phyloP scores from a whole-genome alignment of 2,113 vertebrate species.

The Cephalopholis sonnerati region DNA sequence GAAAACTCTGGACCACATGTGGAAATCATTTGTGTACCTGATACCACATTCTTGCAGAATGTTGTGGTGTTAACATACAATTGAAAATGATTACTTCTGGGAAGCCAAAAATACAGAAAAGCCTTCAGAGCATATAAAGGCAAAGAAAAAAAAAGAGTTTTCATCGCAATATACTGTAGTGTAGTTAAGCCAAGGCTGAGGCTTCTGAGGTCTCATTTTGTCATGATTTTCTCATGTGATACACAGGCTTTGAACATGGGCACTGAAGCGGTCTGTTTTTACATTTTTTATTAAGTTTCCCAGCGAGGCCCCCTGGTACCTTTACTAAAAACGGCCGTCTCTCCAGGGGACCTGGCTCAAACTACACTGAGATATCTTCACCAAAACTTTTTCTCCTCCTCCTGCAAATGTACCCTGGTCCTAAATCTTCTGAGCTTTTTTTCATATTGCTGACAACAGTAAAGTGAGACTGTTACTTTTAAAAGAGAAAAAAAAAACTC shows the following conservation, averaged over 20 bases:
- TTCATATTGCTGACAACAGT: not conserved
- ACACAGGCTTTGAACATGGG: constrained; percentile 51
- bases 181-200: constrained; percentile 48
- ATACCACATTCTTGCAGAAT: constrained; percentile 68
- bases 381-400: constrained; percentile 29
- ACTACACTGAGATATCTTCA: constrained; percentile 32
- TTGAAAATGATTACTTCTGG: constrained; percentile 72
- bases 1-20: constrained; percentile 70
- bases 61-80: constrained; percentile 70
- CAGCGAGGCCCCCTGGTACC: constrained; percentile 60
- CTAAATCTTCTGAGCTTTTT: not conserved
- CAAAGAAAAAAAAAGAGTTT: constrained; percentile 20
- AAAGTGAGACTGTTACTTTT: not conserved
- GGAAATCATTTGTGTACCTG: constrained; percentile 75
- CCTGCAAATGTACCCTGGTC: not conserved
- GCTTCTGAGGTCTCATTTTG: constrained; percentile 46
- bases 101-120: constrained; percentile 57
- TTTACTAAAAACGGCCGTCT: constrained; percentile 75
- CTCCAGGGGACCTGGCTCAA: constrained; percentile 62
- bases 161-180: constrained; percentile 16
- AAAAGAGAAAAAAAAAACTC: too few species aligned
- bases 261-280: constrained; percentile 54
- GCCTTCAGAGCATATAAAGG: constrained; percentile 25
- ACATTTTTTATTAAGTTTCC: constrained; percentile 75
- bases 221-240: constrained; percentile 65